Evolutionary conservation across 2,113 vertebrate species (phyloP).

Genomic region (Rutilus rutilus): DNA sequence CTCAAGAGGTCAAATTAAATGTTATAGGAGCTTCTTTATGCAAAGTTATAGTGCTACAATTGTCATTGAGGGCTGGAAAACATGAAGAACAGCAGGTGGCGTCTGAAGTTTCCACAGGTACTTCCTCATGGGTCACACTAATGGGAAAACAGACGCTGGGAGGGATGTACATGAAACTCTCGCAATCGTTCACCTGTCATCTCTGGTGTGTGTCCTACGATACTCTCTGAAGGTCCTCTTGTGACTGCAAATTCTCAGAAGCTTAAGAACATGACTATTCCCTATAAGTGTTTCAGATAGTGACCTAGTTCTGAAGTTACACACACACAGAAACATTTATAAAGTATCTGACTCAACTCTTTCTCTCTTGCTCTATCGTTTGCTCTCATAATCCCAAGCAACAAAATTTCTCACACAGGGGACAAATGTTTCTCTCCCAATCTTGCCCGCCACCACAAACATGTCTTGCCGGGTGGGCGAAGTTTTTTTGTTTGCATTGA

Average conservation of each 20-base stretch:
- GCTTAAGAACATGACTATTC: background rate
- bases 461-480: no score
- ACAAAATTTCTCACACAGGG: background rate
- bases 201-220: background rate
- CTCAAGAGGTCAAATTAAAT: background rate
- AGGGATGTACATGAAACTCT: background rate
- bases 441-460: background rate
- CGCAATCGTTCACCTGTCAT: background rate
- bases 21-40: background rate
- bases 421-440: background rate
- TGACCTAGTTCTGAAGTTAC: background rate
- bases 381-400: background rate
- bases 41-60: no score
- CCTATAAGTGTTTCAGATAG: background rate
- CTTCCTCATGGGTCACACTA: background rate
- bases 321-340: background rate
- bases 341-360: background rate
- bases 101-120: conserved; percentile 33
- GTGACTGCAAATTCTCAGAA: background rate
- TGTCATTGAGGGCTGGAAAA: background rate
- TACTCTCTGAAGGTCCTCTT: background rate
- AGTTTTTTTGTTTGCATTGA: background rate
- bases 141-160: conserved; percentile 27
- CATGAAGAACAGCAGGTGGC: background rate
- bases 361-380: background rate